Percentiles rank a stretch among this genome's conserved stretches.
Evolutionary conservation across 2,888 invertebrate genomes (phyloP).

Genomic region (Aethes cnicana): DNA sequence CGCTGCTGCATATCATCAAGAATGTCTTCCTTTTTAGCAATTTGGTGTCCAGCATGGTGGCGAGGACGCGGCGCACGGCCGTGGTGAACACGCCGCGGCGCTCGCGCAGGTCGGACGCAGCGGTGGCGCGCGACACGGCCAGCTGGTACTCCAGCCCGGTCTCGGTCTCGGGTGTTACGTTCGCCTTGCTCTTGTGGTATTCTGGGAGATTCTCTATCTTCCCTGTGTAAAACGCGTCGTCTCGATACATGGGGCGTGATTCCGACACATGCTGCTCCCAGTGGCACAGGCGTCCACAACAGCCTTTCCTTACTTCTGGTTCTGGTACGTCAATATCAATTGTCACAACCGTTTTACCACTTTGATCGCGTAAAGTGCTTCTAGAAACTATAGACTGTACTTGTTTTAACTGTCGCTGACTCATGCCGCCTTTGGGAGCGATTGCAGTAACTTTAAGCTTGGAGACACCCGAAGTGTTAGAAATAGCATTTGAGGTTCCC

Average conservation of each 20-base stretch:
- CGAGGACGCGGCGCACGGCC: conserved; percentile 66
- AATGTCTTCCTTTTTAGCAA: conserved; percentile 61
- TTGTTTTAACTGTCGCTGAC: conserved; percentile 60
- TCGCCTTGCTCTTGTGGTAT: conserved; percentile 66
- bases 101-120: conserved; percentile 62
- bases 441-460: conserved; percentile 58
- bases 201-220: conserved; percentile 57
- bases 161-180: no score
- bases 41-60: conserved; percentile 71
- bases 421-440: conserved; percentile 56
- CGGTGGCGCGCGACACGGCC: conserved; percentile 71
- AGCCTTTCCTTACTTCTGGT: conserved; percentile 46
- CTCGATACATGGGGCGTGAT: conserved; percentile 71
- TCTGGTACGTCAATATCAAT: conserved; percentile 43
- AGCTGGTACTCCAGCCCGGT: conserved; percentile 74
- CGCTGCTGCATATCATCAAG: conserved; percentile 52
- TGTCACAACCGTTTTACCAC: conserved; percentile 45
- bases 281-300: conserved; percentile 55
- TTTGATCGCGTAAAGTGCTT: conserved; percentile 46
- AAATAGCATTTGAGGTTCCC: conserved; percentile 51
- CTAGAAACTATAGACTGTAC: conserved; percentile 63
- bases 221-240: conserved; percentile 71
- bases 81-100: conserved; percentile 64
- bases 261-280: conserved; percentile 67
- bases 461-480: conserved; percentile 43